These are phyloP conservation scores for Megastigmus dorsalis DNA, from an alignment of 2,888 invertebrate genomes.

Conservation along the genomic window DNA sequence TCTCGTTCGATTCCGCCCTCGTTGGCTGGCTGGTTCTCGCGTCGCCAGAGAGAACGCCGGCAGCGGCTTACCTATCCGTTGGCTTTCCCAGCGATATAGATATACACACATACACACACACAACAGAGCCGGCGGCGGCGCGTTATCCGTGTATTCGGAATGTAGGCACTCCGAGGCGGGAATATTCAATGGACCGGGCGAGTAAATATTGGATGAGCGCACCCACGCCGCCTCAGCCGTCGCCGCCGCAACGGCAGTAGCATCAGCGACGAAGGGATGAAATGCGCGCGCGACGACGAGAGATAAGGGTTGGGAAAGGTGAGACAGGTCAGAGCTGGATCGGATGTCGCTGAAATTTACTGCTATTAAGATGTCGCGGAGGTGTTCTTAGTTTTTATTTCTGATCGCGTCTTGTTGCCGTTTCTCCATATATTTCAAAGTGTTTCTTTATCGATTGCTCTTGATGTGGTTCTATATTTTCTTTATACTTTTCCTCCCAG, in stretches of 20 bases:
- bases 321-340: slow-evolving; percentile 37
- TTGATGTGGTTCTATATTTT: no score
- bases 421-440: no score
- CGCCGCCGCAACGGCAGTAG: neutral
- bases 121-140: slow-evolving; percentile 38
- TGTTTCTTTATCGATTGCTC: no score
- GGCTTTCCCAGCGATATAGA: no score
- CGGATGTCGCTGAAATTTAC: slow-evolving; percentile 63
- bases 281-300: slow-evolving; percentile 10
- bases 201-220: slow-evolving; percentile 71
- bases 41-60: no score
- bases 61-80: no score
- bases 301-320: neutral
- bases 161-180: slow-evolving; percentile 61
- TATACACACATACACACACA: no score
- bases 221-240: slow-evolving; percentile 53
- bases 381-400: no score
- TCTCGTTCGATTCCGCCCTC: no score
- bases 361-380: slow-evolving; percentile 56
- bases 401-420: no score
- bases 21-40: no score
- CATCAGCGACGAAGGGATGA: slow-evolving; percentile 21
- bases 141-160: slow-evolving; percentile 65
- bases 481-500: no score
- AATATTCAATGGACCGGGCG: slow-evolving; percentile 69